phyloP scores from a whole-genome alignment of 2,888 invertebrate species.

The Galeruca laticollis region DNA sequence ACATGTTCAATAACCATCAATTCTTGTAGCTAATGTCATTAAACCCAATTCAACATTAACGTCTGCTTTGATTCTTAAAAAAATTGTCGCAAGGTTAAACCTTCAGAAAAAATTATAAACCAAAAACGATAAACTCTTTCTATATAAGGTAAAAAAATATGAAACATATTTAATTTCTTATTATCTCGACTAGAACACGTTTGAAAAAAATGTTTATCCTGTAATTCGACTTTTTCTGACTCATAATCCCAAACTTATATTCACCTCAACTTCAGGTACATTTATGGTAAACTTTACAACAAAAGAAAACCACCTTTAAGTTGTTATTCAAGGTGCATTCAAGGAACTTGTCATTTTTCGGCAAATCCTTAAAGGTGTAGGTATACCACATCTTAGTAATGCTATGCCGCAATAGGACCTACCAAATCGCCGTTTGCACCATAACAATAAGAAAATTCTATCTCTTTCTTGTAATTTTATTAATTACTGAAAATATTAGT shows the following conservation, averaged over 20 bases:
- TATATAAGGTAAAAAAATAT: too few relatives aligned
- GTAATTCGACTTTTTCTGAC: background rate
- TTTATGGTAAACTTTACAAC: constrained; percentile 11
- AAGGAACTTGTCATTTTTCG: constrained; percentile 34
- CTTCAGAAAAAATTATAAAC: too few relatives aligned
- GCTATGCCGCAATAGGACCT: constrained; percentile 10
- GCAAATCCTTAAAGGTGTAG: constrained; percentile 24
- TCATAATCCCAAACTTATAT: background rate
- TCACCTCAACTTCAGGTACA: background rate
- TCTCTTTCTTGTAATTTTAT: background rate
- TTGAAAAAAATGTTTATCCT: background rate
- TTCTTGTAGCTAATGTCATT: too few relatives aligned
- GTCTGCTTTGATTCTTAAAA: too few relatives aligned
- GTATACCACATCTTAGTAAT: constrained; percentile 20
- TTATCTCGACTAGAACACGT: background rate
- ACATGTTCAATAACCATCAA: too few relatives aligned
- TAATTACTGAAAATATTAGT: too few relatives aligned
- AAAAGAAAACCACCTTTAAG: constrained; percentile 28
- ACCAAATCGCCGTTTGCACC: constrained; percentile 22
- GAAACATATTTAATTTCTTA: background rate
- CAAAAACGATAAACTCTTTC: too few relatives aligned
- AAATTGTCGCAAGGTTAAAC: too few relatives aligned
- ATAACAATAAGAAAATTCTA: background rate
- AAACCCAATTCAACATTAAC: too few relatives aligned
- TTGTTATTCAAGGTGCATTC: constrained; percentile 22